These are phyloP conservation scores for Trididemnum nubilum DNA, from an alignment of 23 tunicate species.

Conservation along the genomic window DNA sequence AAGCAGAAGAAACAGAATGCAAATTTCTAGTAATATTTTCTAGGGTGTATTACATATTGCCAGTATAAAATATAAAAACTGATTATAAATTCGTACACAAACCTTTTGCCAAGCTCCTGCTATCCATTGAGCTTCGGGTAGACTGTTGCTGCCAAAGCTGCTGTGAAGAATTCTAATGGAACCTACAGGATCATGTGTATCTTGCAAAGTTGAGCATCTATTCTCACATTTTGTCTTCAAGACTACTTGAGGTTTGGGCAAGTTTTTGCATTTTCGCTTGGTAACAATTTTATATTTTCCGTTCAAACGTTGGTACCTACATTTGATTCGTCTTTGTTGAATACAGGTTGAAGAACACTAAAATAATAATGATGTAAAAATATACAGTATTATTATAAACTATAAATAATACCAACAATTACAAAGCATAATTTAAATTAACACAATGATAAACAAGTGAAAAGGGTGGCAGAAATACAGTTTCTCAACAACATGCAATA, in stretches of 20 bases:
- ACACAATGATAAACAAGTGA: too few relatives aligned
- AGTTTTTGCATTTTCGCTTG: constrained; percentile 45
- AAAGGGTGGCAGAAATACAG: too few relatives aligned
- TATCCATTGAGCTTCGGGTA: constrained; percentile 24
- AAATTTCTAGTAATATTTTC: too few relatives aligned
- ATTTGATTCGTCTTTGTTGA: constrained; percentile 58
- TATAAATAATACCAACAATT: too few relatives aligned
- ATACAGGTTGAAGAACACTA: constrained; percentile 85
- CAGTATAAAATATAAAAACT: too few relatives aligned
- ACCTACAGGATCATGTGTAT: background rate
- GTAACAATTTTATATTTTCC: constrained; percentile 54
- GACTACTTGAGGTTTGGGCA: constrained; percentile 47
- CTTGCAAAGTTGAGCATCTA: background rate
- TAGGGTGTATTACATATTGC: too few relatives aligned
- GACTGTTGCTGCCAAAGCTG: background rate
- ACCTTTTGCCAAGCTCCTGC: constrained; percentile 57
- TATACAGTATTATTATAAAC: too few relatives aligned
- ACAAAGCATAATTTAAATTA: too few relatives aligned
- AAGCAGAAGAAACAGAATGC: too few relatives aligned
- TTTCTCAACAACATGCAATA: too few relatives aligned
- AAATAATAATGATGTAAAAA: background rate
- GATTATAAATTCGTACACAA: too few relatives aligned
- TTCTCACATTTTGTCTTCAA: constrained; percentile 28
- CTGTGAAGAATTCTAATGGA: background rate
- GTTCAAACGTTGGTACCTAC: constrained; percentile 52